phyloP scores from a whole-genome alignment of 2,797 vertebrate genomes.

The Graptemys geographica region DNA sequence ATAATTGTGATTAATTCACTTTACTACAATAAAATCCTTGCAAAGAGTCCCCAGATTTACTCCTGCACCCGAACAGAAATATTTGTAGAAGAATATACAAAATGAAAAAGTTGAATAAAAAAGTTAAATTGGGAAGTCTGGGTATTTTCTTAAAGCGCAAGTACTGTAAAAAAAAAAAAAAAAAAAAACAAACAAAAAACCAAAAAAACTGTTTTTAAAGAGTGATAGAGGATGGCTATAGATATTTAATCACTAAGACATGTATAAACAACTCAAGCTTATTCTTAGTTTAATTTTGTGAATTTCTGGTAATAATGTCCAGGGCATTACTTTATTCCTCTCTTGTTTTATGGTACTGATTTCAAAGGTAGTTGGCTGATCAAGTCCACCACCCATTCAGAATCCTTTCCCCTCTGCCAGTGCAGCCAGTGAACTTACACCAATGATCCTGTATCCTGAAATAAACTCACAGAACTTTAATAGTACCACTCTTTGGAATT shows the following conservation, averaged over 20 bases:
- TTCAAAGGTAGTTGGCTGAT: neutral
- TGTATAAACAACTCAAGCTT: neutral
- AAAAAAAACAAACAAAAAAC: neutral
- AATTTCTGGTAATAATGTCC: neutral
- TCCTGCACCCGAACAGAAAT: neutral
- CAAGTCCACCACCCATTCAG: neutral
- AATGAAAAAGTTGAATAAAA: neutral
- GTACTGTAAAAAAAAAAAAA: neutral
- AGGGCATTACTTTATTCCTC: neutral
- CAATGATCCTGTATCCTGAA: neutral
- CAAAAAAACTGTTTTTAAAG: neutral
- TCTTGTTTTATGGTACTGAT: neutral
- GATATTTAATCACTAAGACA: neutral
- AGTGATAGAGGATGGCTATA: neutral
- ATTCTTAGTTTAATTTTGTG: neutral
- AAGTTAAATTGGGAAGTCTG: neutral
- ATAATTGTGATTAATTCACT: conserved; percentile 25
- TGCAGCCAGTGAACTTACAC: neutral
- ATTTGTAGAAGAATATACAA: neutral
- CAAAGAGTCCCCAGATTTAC: neutral
- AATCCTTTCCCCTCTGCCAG: neutral
- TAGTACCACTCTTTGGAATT: neutral
- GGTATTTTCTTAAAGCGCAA: conserved; percentile 20
- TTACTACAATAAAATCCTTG: conserved; percentile 3
- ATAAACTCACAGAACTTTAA: neutral